Base-by-base conservation (phyloP, 2,888 invertebrate genomes). In the Dasysyrphus albostriatus region DNA sequence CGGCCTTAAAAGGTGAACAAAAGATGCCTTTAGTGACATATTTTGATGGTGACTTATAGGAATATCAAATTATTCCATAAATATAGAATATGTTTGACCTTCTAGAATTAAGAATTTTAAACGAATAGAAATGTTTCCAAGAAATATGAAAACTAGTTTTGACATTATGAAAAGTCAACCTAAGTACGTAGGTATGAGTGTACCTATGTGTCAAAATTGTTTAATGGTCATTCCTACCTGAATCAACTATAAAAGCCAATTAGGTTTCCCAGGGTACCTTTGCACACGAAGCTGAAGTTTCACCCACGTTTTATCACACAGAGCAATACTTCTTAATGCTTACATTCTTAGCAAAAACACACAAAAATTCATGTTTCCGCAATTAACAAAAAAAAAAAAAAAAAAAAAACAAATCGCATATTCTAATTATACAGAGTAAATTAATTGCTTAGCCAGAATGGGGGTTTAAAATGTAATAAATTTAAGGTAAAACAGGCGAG, bases 341-440 rank as follows among this genome's bases (percentile, higher is more conserved):
- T 42, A 73, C 10, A 16, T n/a, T 51, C 5, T 24, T 34, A 37
- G 7, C 56, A 2, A 72, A 47, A 5, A 12, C 32, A 73, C 63
- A 51, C 56, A 24, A 24, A 1, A 24, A 24, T 44, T 42, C 54
- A 61, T 54, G 44, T 5, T 47, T 65, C 24, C 44, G 29, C 12
- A 19, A 9, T 51, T 12, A 44, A 63, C 32, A 32, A 44, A 63
- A 54, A 69, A 49, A 16, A 42, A 3, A 19, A 32, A 44, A 63
- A 54, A 69, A 49, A 16, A 42, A 3, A 19, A 5, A n/a, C 29
- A 14, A 54, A 29, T 14, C 4, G n/a, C 54, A 72, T 72, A 32
- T 34, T 39, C 49, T 69, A 75, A 80, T 75, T 80, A 76, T 65
- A 29, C 54, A 56, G 58, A 51, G 58, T 51, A 65, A 63, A 72